Percentiles rank a stretch among this genome's conserved stretches.
phyloP scores from a whole-genome alignment of 2,113 vertebrate species.

The Lophochroa leadbeateri region DNA sequence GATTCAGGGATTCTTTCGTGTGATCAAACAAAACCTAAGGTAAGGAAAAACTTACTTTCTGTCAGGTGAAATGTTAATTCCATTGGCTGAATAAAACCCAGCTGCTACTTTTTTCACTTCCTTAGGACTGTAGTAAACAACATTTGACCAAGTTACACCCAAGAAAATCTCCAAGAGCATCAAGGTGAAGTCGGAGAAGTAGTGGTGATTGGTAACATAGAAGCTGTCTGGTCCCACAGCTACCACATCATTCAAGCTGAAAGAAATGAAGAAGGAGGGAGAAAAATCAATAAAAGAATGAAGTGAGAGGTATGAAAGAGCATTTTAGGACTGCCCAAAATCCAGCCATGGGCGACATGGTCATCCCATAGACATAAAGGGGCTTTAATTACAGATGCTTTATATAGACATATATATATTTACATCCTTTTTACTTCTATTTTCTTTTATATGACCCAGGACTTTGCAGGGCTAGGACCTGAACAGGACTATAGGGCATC shows the following conservation, averaged over 20 bases:
- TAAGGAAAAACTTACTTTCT: conserved; percentile 75
- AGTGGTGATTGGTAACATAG: conserved; percentile 93
- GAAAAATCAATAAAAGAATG: background rate
- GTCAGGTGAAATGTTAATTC: conserved; percentile 88
- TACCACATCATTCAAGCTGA: conserved; percentile 89
- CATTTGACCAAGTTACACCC: conserved; percentile 78
- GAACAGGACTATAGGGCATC: background rate
- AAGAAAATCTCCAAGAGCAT: conserved; percentile 74
- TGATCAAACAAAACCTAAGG: background rate
- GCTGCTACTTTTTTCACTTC: conserved; percentile 86
- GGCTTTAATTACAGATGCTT: background rate
- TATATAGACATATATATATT: background rate
- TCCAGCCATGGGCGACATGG: background rate
- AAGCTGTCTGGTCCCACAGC: conserved; percentile 88
- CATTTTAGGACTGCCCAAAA: background rate
- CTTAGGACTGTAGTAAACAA: conserved; percentile 88
- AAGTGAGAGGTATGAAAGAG: background rate
- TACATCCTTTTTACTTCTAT: background rate
- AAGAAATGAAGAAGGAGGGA: background rate
- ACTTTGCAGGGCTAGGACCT: background rate
- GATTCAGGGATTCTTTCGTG: background rate
- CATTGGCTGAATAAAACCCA: conserved; percentile 84
- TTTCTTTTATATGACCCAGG: background rate
- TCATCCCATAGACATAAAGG: background rate
- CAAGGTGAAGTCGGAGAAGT: conserved; percentile 71